These are phyloP conservation scores for Patiria pectinifera DNA, from an alignment of 53 echinoderm and acorn worm species.

Conservation along the genomic window DNA sequence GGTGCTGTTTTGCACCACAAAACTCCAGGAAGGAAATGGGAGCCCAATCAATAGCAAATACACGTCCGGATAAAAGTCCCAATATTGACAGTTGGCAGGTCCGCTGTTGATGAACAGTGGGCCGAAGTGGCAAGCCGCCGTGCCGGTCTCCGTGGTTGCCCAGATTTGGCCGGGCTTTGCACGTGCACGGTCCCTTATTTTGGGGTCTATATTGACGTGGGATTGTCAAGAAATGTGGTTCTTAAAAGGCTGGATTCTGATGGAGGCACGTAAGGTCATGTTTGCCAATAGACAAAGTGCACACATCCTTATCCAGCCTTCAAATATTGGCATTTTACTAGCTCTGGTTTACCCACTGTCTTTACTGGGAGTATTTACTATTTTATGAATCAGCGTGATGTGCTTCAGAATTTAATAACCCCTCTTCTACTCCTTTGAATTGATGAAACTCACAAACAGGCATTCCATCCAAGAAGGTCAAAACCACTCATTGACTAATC, in stretches of 20 bases:
- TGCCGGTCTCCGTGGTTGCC: conserved; percentile 50
- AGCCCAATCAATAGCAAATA: conserved; percentile 55
- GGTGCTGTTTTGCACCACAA: conserved; percentile 12
- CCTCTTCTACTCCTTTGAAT: not conserved
- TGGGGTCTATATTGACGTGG: conserved; percentile 36
- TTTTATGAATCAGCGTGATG: not conserved
- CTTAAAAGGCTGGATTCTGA: conserved; percentile 57
- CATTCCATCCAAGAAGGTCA: not conserved
- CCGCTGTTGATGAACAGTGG: conserved; percentile 49
- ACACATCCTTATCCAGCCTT: conserved; percentile 26
- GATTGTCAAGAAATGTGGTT: conserved; percentile 51
- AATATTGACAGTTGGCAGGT: conserved; percentile 64
- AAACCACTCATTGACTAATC: not conserved
- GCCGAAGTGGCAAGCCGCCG: conserved; percentile 54
- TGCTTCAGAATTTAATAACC: not conserved
- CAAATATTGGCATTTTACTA: conserved; percentile 10
- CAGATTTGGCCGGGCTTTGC: conserved; percentile 40
- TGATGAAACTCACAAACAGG: not conserved
- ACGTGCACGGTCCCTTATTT: conserved; percentile 3
- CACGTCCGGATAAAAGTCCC: conserved; percentile 51
- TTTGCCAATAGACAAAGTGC: conserved; percentile 39
- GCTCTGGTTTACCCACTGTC: conserved; percentile 13
- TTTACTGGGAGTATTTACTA: not conserved
- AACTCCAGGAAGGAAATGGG: conserved; percentile 53
- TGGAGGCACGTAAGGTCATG: conserved; percentile 58